Conservation (phyloP, 2,797 vertebrate genomes). For the Melanotaenia pygmaea region DNA sequence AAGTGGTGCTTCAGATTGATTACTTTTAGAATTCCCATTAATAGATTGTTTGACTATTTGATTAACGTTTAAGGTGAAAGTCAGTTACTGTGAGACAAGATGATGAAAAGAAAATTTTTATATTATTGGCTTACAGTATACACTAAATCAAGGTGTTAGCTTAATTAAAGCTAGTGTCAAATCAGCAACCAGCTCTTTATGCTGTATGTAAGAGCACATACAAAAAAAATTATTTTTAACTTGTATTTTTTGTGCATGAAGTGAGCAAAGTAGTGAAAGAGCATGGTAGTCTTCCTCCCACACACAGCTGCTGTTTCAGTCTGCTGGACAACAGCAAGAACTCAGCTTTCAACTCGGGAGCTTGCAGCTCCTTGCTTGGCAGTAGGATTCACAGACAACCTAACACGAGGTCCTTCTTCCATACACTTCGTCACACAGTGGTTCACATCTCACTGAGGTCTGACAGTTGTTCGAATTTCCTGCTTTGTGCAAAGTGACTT, state of each 20-base stretch:
- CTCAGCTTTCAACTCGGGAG: neutral
- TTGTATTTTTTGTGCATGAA: constrained; percentile 28
- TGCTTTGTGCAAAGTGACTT: neutral
- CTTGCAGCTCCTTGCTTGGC: constrained; percentile 10
- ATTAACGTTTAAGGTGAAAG: neutral
- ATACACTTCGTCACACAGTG: neutral
- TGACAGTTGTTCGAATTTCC: neutral
- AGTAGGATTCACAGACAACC: constrained; percentile 5
- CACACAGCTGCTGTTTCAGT: constrained; percentile 65
- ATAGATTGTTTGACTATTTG: neutral
- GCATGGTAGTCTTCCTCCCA: constrained; percentile 53
- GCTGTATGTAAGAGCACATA: neutral
- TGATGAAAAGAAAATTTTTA: too few relatives aligned
- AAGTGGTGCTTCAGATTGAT: constrained; percentile 4
- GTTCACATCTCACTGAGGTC: neutral
- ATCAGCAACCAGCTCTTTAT: neutral
- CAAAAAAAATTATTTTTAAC: constrained; percentile 54
- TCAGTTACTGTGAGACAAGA: too few relatives aligned
- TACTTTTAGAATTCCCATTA: neutral
- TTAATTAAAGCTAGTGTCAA: too few relatives aligned
- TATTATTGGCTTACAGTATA: too few relatives aligned
- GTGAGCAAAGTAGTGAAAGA: constrained; percentile 41
- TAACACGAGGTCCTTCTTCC: neutral
- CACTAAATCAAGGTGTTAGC: too few relatives aligned
- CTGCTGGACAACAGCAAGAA: constrained; percentile 33